These are phyloP conservation scores for Dasyornis broadbenti DNA, from an alignment of 2,113 vertebrate species.

Conservation along the genomic window DNA sequence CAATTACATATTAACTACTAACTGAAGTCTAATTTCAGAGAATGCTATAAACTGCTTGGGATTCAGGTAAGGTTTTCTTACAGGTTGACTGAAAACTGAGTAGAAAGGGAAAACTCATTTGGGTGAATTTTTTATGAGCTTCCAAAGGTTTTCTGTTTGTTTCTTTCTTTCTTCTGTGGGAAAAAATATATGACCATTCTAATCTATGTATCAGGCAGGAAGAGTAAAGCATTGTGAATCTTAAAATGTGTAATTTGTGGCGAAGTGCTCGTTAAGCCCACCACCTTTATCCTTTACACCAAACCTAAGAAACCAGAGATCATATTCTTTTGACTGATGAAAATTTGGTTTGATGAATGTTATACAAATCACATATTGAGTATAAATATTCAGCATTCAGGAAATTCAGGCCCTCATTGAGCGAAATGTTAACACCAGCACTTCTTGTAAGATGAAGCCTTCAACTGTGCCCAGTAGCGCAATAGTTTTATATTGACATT, in stretches of 20 bases:
- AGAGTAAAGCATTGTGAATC: not conserved
- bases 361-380: not conserved
- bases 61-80: not conserved
- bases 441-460: not conserved
- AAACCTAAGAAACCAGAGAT: not conserved
- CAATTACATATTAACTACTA: not conserved
- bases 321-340: not conserved
- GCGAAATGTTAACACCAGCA: not conserved
- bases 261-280: not conserved
- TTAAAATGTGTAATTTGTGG: not conserved
- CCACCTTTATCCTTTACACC: not conserved
- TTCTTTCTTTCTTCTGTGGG: not conserved
- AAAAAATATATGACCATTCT: not conserved
- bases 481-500: conserved; percentile 26
- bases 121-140: not conserved
- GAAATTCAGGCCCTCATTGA: not conserved
- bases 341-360: not conserved
- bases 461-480: not conserved
- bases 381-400: not conserved
- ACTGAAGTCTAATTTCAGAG: not conserved
- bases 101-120: not conserved
- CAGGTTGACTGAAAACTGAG: not conserved
- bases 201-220: not conserved
- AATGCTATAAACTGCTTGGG: not conserved
- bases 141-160: not conserved